A percentile compares a stretch with the other conserved stretches of the same genome.
These are phyloP conservation scores for Meganola albula DNA, from an alignment of 2,888 invertebrate species.

Conservation along the genomic window DNA sequence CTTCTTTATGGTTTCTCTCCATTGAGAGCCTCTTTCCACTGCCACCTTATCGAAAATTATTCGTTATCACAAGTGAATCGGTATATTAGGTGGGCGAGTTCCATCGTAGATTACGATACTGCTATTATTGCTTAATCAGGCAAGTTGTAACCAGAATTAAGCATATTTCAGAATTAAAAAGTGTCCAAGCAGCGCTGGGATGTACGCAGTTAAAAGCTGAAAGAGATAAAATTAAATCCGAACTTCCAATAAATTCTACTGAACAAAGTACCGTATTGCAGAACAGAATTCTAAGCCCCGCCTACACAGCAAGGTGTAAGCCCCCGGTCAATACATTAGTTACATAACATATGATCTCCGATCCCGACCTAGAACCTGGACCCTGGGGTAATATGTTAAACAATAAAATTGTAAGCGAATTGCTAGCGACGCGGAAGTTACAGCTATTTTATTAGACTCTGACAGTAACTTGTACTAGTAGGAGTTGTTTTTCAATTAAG, in stretches of 20 bases:
- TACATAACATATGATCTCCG: slow-evolving; percentile 36
- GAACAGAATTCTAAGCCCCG: slow-evolving; percentile 27
- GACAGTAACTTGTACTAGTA: neutral
- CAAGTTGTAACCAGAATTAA: too few species aligned
- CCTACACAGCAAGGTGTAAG: slow-evolving; percentile 41
- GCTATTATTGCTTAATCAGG: too few species aligned
- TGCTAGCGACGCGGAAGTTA: slow-evolving; percentile 7
- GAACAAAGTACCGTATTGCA: slow-evolving; percentile 27
- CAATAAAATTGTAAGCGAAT: slow-evolving; percentile 28
- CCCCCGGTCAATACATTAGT: slow-evolving; percentile 41
- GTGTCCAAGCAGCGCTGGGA: too few species aligned
- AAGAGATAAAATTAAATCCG: too few species aligned
- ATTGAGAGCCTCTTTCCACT: too few species aligned
- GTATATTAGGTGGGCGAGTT: too few species aligned
- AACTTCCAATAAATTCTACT: slow-evolving; percentile 12
- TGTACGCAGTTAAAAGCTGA: too few species aligned
- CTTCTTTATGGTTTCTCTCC: too few species aligned
- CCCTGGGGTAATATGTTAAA: slow-evolving; percentile 26
- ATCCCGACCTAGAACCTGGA: slow-evolving; percentile 34
- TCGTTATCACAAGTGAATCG: too few species aligned
- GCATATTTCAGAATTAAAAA: too few species aligned
- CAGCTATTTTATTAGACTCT: slow-evolving; percentile 8
- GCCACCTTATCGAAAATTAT: too few species aligned
- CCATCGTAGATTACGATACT: too few species aligned
- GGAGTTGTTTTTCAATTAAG: neutral